Percentiles rank a stretch among this genome's conserved stretches.
Conservation (phyloP, 2,113 vertebrate species). For the Puntigrus tetrazona region DNA sequence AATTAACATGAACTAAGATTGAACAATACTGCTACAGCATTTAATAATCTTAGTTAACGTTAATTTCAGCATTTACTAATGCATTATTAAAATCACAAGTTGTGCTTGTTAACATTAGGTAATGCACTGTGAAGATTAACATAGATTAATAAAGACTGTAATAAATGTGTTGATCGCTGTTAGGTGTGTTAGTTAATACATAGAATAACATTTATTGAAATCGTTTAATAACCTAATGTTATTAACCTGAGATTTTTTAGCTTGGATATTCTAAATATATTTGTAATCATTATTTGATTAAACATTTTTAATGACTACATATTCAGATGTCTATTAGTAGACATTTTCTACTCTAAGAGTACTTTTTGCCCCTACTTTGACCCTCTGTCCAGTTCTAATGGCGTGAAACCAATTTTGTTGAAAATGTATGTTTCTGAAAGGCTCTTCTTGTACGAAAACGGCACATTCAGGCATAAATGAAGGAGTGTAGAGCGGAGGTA, state of each 20-base stretch:
- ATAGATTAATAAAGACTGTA: too few species aligned
- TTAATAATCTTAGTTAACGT: too few species aligned
- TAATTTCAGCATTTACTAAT: too few species aligned
- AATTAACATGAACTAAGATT: too few species aligned
- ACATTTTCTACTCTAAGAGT: not conserved
- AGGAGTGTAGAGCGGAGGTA: not conserved
- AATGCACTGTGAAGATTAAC: too few species aligned
- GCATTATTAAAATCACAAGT: too few species aligned
- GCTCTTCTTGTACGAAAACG: conserved; percentile 33
- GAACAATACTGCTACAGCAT: too few species aligned
- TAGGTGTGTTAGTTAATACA: too few species aligned
- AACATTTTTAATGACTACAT: not conserved
- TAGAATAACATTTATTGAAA: too few species aligned
- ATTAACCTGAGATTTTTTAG: not conserved
- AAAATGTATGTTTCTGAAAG: conserved; percentile 53
- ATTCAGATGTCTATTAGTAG: not conserved
- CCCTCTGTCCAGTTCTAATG: conserved; percentile 62
- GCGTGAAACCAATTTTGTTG: conserved; percentile 62
- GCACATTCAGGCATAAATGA: conserved; percentile 54
- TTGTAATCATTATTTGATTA: not conserved
- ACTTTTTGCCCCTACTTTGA: conserved; percentile 36
- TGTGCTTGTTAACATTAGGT: too few species aligned
- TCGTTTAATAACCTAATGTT: too few species aligned
- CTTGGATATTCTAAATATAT: not conserved
- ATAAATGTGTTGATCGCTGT: too few species aligned